These are phyloP conservation scores for Teleiodes luculella DNA, from an alignment of 2,888 invertebrate genomes.

Conservation along the genomic window DNA sequence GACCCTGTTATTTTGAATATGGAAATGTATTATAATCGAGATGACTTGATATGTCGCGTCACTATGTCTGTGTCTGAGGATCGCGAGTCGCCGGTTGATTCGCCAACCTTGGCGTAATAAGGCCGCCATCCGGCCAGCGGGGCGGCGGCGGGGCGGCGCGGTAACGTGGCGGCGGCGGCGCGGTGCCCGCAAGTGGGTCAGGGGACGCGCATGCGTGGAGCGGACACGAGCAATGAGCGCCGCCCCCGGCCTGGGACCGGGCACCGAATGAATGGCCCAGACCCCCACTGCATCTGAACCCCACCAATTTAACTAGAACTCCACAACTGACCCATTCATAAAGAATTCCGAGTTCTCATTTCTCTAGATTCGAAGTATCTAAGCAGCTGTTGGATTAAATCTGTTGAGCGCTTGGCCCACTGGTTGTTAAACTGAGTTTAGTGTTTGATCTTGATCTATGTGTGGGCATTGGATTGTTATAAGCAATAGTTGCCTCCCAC, in stretches of 20 bases:
- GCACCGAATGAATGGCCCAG: conserved; percentile 66
- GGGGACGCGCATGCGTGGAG: conserved; percentile 67
- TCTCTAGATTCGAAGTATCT: conserved; percentile 35
- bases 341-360: conserved; percentile 39
- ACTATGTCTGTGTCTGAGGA: conserved; percentile 66
- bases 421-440: conserved; percentile 66
- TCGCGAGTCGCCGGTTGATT: conserved; percentile 62
- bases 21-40: conserved; percentile 12
- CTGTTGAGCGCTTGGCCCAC: conserved; percentile 65
- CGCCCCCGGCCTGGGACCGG: conserved; percentile 64
- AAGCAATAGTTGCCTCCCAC: conserved; percentile 21
- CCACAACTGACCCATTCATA: conserved; percentile 32
- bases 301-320: conserved; percentile 48
- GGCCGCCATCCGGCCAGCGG: conserved; percentile 50
- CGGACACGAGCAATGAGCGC: conserved; percentile 72
- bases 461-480: conserved; percentile 37
- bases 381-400: conserved; percentile 67
- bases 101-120: conserved; percentile 70
- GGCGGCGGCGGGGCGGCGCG: conserved; percentile 28
- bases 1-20: conserved; percentile 11
- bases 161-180: conserved; percentile 36
- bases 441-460: conserved; percentile 44
- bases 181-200: conserved; percentile 66
- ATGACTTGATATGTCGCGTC: conserved; percentile 48
- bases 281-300: conserved; percentile 44